These are phyloP conservation scores for Cyphomyrmex costatus DNA, from an alignment of 1,140 invertebrate species.

Conservation along the genomic window DNA sequence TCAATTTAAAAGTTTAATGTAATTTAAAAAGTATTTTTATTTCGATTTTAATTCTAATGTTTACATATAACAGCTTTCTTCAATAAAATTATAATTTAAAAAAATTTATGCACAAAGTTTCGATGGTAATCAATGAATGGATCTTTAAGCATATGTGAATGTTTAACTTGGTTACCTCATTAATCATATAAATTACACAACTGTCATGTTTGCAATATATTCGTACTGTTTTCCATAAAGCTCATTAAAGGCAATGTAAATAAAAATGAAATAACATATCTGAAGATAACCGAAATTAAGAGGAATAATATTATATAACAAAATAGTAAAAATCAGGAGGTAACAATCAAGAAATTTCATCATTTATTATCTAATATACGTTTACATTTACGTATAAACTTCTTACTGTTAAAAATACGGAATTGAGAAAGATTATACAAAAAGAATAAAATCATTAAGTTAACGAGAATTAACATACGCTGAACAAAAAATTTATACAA, in stretches of 20 bases:
- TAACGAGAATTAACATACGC: not conserved
- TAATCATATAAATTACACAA: constrained; percentile 3
- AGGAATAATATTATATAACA: not conserved
- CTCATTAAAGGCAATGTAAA: not conserved
- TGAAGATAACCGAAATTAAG: not conserved
- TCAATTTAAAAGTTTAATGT: too few relatives aligned
- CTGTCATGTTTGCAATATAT: not conserved
- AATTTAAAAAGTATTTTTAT: not conserved
- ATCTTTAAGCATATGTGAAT: not conserved
- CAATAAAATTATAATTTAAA: constrained; percentile 15
- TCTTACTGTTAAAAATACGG: not conserved
- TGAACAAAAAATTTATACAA: not conserved
- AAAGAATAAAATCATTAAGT: not conserved
- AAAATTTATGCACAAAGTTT: not conserved
- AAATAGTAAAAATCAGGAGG: not conserved
- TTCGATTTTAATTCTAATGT: not conserved
- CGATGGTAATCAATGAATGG: not conserved
- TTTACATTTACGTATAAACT: not conserved
- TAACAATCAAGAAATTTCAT: constrained; percentile 10
- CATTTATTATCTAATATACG: not conserved
- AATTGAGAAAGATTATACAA: not conserved
- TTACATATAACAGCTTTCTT: not conserved
- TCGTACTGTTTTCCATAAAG: not conserved
- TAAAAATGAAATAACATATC: not conserved
- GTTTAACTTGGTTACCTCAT: not conserved